These are phyloP conservation scores for Callopanchax toddi DNA, from an alignment of 2,113 vertebrate genomes.

Conservation along the genomic window DNA sequence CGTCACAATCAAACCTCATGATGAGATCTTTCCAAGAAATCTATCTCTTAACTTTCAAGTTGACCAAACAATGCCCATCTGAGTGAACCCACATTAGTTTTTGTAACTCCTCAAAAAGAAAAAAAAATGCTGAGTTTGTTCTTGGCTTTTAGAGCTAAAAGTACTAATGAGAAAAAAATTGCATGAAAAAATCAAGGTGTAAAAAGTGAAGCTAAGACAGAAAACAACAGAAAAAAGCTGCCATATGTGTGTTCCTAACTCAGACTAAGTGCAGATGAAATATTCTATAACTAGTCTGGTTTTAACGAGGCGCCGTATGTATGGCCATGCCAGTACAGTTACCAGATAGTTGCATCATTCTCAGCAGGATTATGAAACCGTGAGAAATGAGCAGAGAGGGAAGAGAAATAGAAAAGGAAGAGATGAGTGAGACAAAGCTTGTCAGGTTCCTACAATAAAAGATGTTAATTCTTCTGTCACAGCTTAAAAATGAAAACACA, in stretches of 20 bases:
- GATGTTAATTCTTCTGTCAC: constrained; percentile 26
- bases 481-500: constrained; percentile 16
- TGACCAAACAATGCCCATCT: too few species aligned
- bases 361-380: constrained; percentile 60
- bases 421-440: constrained; percentile 14
- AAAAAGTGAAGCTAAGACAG: too few species aligned
- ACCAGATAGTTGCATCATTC: constrained; percentile 76
- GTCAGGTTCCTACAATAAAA: constrained; percentile 22
- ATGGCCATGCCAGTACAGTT: constrained; percentile 46
- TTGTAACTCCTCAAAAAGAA: too few species aligned
- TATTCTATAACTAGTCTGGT: constrained; percentile 12
- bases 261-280: constrained; percentile 12
- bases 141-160: too few species aligned
- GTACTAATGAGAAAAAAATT: too few species aligned
- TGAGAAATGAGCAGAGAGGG: constrained; percentile 46
- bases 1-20: too few species aligned
- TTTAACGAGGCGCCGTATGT: constrained; percentile 3
- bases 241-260: background rate
- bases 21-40: too few species aligned
- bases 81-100: too few species aligned
- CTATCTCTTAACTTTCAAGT: too few species aligned
- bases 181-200: too few species aligned
- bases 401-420: constrained; percentile 10
- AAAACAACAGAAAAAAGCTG: too few species aligned
- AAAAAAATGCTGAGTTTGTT: too few species aligned